A percentile compares a stretch with the other conserved stretches of the same genome.
Evolutionary conservation across 2,797 vertebrate species (phyloP).

Genomic region (Pseudotriccus pelzelni): DNA sequence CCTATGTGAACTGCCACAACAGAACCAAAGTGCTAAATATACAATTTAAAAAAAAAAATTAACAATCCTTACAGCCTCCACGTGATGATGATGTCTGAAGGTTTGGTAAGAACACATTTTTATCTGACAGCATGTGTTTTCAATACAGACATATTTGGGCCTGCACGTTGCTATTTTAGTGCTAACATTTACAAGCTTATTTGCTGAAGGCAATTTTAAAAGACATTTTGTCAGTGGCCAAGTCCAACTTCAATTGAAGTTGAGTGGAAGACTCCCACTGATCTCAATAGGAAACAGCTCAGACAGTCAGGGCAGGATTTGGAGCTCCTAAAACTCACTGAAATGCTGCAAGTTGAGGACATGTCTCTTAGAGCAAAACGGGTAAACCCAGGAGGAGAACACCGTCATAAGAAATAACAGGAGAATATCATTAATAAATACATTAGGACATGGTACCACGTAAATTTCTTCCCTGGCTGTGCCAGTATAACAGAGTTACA

Average conservation of each 20-base stretch:
- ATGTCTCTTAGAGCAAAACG: neutral
- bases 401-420: neutral
- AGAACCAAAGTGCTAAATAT: neutral
- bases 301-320: neutral
- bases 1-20: neutral
- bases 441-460: neutral
- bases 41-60: neutral
- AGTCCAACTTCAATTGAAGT: conserved; percentile 43
- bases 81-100: neutral
- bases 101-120: neutral
- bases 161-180: conserved; percentile 23
- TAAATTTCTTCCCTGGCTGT: neutral
- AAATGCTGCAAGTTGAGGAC: neutral
- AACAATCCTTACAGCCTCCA: neutral
- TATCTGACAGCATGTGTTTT: conserved; percentile 37
- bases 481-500: neutral
- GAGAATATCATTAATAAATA: neutral
- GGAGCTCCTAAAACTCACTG: neutral
- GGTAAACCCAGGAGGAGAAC: neutral
- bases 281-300: conserved; percentile 49
- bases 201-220: conserved; percentile 56
- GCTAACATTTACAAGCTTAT: conserved; percentile 32
- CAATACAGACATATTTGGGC: conserved; percentile 47
- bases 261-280: conserved; percentile 34
- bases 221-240: conserved; percentile 44